Percentiles rank a stretch among this genome's conserved stretches.
These are phyloP conservation scores for Microdon myrmicae DNA, from an alignment of 2,888 invertebrate species.

Conservation along the genomic window DNA sequence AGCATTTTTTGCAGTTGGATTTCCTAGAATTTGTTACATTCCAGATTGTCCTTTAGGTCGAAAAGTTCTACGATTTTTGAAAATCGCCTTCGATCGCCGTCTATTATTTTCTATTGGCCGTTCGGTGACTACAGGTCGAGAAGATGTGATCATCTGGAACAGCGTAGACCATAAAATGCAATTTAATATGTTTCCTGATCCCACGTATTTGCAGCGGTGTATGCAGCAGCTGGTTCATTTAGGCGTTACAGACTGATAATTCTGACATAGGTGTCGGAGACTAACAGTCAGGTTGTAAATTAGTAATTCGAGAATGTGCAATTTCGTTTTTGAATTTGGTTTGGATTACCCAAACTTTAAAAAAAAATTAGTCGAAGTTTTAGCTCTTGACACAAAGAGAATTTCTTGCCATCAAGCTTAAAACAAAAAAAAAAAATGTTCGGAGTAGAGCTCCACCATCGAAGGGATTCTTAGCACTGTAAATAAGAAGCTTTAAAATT, in stretches of 20 bases:
- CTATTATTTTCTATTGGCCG: conserved; percentile 86
- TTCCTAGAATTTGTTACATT: conserved; percentile 83
- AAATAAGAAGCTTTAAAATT: conserved; percentile 50
- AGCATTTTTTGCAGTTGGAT: conserved; percentile 89
- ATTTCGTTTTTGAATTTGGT: conserved; percentile 54
- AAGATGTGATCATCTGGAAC: conserved; percentile 93
- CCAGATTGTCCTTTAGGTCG: conserved; percentile 86
- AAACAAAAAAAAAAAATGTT: conserved; percentile 8
- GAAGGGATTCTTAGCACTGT: conserved; percentile 26
- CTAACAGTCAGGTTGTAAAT: conserved; percentile 18
- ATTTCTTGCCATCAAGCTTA: conserved; percentile 44
- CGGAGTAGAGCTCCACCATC: conserved; percentile 1
- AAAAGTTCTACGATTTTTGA: conserved; percentile 79
- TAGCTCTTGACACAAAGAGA: conserved; percentile 31
- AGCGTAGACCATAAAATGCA: conserved; percentile 88
- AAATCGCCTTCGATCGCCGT: conserved; percentile 85
- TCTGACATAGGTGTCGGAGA: neutral
- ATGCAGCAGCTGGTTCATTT: conserved; percentile 67
- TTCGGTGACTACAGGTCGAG: conserved; percentile 89
- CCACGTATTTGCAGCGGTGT: conserved; percentile 75
- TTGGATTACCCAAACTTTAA: conserved; percentile 47
- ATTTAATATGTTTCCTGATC: conserved; percentile 81
- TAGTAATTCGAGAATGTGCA: conserved; percentile 58
- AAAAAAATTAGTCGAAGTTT: conserved; percentile 13
- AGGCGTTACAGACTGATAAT: conserved; percentile 66